Evolutionary conservation across 2,113 vertebrate genomes (phyloP).

Genomic region (Indri indri): DNA sequence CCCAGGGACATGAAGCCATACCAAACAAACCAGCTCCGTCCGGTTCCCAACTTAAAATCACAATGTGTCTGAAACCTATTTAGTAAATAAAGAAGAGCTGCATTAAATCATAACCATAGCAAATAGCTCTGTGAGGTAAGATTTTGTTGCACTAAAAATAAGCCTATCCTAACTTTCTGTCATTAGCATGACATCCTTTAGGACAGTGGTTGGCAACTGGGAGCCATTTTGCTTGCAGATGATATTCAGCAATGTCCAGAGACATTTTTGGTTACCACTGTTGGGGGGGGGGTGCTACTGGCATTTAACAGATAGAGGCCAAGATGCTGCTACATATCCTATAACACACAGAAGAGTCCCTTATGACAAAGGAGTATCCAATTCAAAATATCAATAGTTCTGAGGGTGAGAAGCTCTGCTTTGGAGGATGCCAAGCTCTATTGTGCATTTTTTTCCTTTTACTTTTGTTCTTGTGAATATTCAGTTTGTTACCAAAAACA

Average conservation of each 20-base stretch:
- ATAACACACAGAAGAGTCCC: neutral
- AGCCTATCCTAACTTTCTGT: neutral
- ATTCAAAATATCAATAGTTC: neutral
- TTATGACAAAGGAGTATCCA: neutral
- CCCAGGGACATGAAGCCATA: neutral
- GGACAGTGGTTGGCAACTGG: neutral
- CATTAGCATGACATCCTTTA: neutral
- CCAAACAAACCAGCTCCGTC: neutral
- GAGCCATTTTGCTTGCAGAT: neutral
- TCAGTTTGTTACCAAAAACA: neutral
- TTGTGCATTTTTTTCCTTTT: neutral
- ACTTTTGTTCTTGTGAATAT: neutral
- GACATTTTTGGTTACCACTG: neutral
- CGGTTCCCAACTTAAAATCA: slow-evolving; percentile 25
- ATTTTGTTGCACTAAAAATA: neutral
- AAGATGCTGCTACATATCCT: neutral
- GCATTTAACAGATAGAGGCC: neutral
- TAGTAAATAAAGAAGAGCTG: neutral
- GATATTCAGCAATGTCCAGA: neutral
- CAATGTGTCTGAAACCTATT: neutral
- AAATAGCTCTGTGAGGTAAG: neutral
- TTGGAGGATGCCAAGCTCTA: neutral
- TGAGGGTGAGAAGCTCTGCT: neutral
- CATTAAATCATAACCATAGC: neutral
- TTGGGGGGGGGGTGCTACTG: neutral